phyloP scores from a whole-genome alignment of 2,113 vertebrate genomes.

The Atractosteus spatula region DNA sequence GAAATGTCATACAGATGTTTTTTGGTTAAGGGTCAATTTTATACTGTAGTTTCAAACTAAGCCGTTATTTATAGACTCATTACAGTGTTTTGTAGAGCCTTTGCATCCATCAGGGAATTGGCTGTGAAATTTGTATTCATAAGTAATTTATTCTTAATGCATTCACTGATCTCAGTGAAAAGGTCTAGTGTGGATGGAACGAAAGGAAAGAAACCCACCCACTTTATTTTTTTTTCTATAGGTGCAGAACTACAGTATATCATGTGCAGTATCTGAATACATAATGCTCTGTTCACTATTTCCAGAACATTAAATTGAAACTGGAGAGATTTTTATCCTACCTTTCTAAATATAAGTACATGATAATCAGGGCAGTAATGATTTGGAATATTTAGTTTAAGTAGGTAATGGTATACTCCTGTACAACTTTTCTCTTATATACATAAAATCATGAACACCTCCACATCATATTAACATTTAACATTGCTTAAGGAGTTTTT shows the following conservation, averaged over 20 bases:
- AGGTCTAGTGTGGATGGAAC: too few relatives aligned
- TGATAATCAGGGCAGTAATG: conserved; percentile 2
- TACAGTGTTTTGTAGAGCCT: neutral
- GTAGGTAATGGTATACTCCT: conserved; percentile 3
- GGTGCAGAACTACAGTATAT: too few relatives aligned
- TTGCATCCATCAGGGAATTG: too few relatives aligned
- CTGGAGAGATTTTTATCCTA: neutral
- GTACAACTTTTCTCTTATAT: neutral
- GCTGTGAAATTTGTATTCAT: neutral
- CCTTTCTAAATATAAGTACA: neutral
- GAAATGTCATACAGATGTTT: neutral
- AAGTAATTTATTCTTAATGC: too few relatives aligned
- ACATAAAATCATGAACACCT: conserved; percentile 1
- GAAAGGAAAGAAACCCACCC: neutral
- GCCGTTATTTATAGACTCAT: neutral
- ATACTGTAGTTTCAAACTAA: conserved; percentile 3
- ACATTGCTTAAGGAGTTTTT: conserved; percentile 3
- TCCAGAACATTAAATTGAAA: too few relatives aligned
- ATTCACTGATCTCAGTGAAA: too few relatives aligned
- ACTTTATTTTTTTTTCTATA: neutral
- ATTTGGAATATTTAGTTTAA: conserved; percentile 1
- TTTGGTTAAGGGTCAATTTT: too few relatives aligned
- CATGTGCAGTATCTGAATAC: too few relatives aligned
- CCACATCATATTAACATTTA: neutral
- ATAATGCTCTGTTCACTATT: too few relatives aligned